These are phyloP conservation scores for Cryptocephalus moraei DNA, from an alignment of 2,888 invertebrate genomes.

Conservation along the genomic window DNA sequence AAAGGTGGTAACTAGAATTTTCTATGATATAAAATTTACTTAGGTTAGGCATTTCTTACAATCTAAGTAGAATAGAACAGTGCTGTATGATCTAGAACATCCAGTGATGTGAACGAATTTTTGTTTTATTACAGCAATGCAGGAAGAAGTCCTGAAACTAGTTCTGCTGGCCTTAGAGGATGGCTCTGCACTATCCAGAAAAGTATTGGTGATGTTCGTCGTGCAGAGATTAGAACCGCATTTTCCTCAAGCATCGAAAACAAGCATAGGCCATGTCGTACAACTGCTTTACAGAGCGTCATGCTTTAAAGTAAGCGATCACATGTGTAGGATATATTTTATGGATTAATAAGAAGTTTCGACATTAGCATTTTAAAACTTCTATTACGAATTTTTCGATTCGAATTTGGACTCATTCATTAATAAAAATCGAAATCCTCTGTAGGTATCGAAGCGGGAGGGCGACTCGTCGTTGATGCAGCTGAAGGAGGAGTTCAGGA, in stretches of 20 bases:
- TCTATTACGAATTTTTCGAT: too few species aligned
- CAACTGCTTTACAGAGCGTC: conserved; percentile 95
- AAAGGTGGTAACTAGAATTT: too few species aligned
- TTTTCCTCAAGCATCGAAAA: conserved; percentile 94
- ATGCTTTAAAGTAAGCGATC: conserved; percentile 77
- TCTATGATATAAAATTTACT: too few species aligned
- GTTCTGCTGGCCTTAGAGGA: conserved; percentile 91
- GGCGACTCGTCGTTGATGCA: conserved; percentile 98
- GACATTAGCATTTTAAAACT: too few species aligned
- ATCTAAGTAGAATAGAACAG: too few species aligned
- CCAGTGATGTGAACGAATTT: too few species aligned
- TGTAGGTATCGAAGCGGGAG: conserved; percentile 85
- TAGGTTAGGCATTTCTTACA: too few species aligned
- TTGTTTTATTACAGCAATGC: conserved; percentile 62
- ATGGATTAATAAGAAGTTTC: too few species aligned
- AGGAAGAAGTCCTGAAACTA: conserved; percentile 93
- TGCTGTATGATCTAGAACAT: too few species aligned
- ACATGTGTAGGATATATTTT: too few species aligned
- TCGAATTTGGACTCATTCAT: too few species aligned
- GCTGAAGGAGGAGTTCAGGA: conserved; percentile 90
- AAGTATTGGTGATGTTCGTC: conserved; percentile 96
- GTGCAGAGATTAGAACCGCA: conserved; percentile 93
- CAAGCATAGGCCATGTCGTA: conserved; percentile 97
- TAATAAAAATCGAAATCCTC: not conserved
- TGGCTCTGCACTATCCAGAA: conserved; percentile 85